Evolutionary conservation across 2,888 invertebrate genomes (phyloP).

Genomic region (Lapara coniferarum): DNA sequence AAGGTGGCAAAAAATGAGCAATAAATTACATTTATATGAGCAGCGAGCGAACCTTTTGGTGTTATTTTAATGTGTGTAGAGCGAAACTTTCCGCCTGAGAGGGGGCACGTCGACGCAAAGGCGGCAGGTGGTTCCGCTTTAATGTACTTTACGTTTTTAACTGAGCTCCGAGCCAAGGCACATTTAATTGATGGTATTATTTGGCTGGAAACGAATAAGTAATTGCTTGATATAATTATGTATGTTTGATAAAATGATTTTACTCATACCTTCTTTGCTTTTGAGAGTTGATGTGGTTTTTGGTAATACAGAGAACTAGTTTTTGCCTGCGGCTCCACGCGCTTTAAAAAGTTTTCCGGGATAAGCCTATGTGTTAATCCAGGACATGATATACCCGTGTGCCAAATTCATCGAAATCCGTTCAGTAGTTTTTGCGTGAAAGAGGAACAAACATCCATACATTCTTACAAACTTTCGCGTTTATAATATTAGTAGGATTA

Average conservation of each 20-base stretch:
- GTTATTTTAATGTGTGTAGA: constrained; percentile 15
- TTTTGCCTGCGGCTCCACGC: too few relatives aligned
- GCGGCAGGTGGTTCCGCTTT: constrained; percentile 36
- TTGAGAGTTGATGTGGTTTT: too few relatives aligned
- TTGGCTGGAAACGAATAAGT: constrained; percentile 6
- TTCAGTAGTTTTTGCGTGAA: too few relatives aligned
- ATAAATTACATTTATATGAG: constrained; percentile 18
- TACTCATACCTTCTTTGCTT: too few relatives aligned
- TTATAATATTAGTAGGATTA: too few relatives aligned
- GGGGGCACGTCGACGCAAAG: constrained; percentile 31
- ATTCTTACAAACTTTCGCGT: too few relatives aligned
- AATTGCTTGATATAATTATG: constrained; percentile 12
- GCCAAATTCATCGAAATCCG: too few relatives aligned
- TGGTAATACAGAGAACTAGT: too few relatives aligned
- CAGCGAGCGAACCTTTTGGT: constrained; percentile 18
- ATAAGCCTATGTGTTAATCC: too few relatives aligned
- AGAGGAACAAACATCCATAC: too few relatives aligned
- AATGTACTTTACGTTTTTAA: constrained; percentile 38
- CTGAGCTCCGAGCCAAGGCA: constrained; percentile 33
- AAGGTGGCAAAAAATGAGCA: constrained; percentile 4
- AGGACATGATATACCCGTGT: too few relatives aligned
- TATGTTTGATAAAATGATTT: background rate
- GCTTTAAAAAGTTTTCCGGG: too few relatives aligned
- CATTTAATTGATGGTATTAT: constrained; percentile 28
- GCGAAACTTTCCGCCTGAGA: constrained; percentile 27